Evolutionary conservation across 2,888 invertebrate genomes (phyloP).

Genomic region (Philopedon plagiatum): DNA sequence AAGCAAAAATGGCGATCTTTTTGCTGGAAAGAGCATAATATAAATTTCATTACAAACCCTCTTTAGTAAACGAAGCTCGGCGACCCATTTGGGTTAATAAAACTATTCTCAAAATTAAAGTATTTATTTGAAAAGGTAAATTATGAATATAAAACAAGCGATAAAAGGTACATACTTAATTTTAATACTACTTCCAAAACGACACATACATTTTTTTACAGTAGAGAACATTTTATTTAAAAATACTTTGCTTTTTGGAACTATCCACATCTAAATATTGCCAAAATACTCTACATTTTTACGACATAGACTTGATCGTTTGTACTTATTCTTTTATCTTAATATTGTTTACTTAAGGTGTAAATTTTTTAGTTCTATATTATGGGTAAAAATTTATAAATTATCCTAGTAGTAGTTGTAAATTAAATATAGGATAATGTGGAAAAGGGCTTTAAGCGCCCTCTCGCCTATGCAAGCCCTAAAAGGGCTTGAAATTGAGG

Average conservation of each 20-base stretch:
- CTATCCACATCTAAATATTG: constrained; percentile 50
- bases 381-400: no score
- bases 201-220: constrained; percentile 44
- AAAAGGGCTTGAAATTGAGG: no score
- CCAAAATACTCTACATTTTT: constrained; percentile 49
- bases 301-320: constrained; percentile 41
- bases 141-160: constrained; percentile 45
- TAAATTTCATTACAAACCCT: no score
- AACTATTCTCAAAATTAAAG: constrained; percentile 30
- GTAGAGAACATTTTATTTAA: constrained; percentile 49
- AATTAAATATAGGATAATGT: no score
- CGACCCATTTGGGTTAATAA: constrained; percentile 6
- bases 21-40: no score
- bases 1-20: no score
- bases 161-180: constrained; percentile 43
- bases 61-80: no score
- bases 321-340: constrained; percentile 33
- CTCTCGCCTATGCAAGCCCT: no score
- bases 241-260: constrained; percentile 46
- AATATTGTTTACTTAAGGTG: background rate
- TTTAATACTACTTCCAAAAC: constrained; percentile 42
- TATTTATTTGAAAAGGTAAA: constrained; percentile 46
- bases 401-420: no score
- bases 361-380: no score
- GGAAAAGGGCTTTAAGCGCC: no score